Evolutionary conservation across 1,140 invertebrate genomes (phyloP).

Genomic region (Achatina immaculata): DNA sequence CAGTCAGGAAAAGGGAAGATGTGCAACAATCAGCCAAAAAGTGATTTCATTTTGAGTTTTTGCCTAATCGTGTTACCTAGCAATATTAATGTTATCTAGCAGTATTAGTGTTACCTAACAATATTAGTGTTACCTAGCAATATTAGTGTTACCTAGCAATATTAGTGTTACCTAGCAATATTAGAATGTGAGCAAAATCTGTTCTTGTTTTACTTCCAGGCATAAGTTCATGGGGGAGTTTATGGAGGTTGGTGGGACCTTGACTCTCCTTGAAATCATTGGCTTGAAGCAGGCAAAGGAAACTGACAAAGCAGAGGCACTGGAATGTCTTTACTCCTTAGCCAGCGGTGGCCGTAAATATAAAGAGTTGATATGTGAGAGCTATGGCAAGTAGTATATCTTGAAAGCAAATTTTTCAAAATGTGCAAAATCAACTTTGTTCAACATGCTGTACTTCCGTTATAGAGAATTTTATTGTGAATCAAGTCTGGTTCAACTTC

Average conservation of each 20-base stretch:
- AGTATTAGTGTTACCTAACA: too few species aligned
- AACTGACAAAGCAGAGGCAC: conserved; percentile 65
- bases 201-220: conserved; percentile 40
- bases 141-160: too few species aligned
- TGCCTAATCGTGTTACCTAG: too few species aligned
- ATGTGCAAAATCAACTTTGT: too few species aligned
- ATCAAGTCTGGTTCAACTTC: background rate
- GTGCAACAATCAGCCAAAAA: too few species aligned
- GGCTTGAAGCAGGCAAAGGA: conserved; percentile 70
- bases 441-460: background rate
- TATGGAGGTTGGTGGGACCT: conserved; percentile 69
- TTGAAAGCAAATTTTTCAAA: conserved; percentile 1
- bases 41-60: too few species aligned
- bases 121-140: too few species aligned
- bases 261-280: conserved; percentile 69
- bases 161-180: too few species aligned
- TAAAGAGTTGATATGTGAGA: conserved; percentile 72
- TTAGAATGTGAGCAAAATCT: background rate
- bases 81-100: too few species aligned
- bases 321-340: conserved; percentile 65
- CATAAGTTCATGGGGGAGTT: conserved; percentile 71
- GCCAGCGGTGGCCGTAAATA: conserved; percentile 70
- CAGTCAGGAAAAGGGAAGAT: too few species aligned
- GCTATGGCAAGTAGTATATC: conserved; percentile 66
- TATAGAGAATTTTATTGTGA: background rate